phyloP scores from a whole-genome alignment of 2,888 invertebrate species.

The Cantharis flavilabris region DNA sequence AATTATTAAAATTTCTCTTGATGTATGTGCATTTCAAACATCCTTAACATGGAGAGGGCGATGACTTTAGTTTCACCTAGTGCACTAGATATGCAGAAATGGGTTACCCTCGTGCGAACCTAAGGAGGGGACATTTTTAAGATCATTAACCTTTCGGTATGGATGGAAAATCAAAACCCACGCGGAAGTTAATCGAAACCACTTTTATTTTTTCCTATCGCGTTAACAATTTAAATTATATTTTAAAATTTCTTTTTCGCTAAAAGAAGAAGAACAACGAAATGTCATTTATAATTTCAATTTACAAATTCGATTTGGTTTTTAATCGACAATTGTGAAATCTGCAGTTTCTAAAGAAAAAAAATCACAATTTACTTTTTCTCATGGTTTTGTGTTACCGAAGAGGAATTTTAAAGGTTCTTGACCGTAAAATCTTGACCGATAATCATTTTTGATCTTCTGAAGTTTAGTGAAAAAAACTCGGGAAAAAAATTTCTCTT shows the following conservation, averaged over 20 bases:
- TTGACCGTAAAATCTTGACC: not conserved
- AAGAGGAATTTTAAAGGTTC: not conserved
- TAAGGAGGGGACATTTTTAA: slow-evolving; percentile 13
- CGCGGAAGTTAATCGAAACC: slow-evolving; percentile 11
- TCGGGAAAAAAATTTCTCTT: not conserved
- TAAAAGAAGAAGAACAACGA: not conserved
- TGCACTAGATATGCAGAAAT: slow-evolving; percentile 31
- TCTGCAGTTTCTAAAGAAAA: not conserved
- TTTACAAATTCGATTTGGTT: not conserved
- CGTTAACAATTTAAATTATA: not conserved
- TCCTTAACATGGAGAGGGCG: slow-evolving; percentile 19
- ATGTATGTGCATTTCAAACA: slow-evolving; percentile 22
- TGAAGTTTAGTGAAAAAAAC: not conserved
- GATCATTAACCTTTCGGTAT: slow-evolving; percentile 21
- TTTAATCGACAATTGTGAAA: not conserved
- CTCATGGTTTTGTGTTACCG: not conserved
- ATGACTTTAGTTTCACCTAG: slow-evolving; percentile 31
- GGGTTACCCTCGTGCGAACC: slow-evolving; percentile 22
- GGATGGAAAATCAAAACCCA: slow-evolving; percentile 12
- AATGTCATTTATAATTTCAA: not conserved
- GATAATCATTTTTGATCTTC: not conserved
- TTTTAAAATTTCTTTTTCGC: not conserved
- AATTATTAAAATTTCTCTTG: slow-evolving; percentile 26
- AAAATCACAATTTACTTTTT: not conserved
- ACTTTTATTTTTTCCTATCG: slow-evolving; percentile 10